Evolutionary conservation across 2,113 vertebrate genomes (phyloP).

Genomic region (Deroptyus accipitrinus): DNA sequence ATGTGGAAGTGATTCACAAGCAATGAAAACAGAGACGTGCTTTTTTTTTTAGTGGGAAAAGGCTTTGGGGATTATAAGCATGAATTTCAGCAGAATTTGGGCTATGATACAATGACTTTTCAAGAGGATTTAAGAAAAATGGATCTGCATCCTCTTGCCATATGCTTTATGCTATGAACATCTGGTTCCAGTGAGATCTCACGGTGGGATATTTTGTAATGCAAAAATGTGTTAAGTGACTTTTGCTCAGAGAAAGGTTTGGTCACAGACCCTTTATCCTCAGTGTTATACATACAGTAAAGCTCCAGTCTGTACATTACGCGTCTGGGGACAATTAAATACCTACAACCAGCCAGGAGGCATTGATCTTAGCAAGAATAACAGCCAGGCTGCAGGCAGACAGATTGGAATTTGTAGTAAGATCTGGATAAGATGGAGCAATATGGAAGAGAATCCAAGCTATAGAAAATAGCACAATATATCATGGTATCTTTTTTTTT

Average conservation of each 20-base stretch:
- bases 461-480: background rate
- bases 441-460: background rate
- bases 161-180: slow-evolving; percentile 51
- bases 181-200: slow-evolving; percentile 54
- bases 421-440: background rate
- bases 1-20: slow-evolving; percentile 38
- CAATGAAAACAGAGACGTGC: background rate
- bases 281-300: background rate
- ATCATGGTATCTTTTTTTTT: background rate
- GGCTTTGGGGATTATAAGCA: slow-evolving; percentile 10
- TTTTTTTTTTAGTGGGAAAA: background rate
- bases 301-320: background rate
- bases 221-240: slow-evolving; percentile 60
- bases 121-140: slow-evolving; percentile 43
- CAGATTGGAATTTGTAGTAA: slow-evolving; percentile 1
- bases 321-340: background rate
- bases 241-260: slow-evolving; percentile 41
- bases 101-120: slow-evolving; percentile 20
- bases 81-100: slow-evolving; percentile 36
- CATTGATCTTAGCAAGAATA: slow-evolving; percentile 7
- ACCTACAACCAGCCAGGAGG: background rate
- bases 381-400: background rate
- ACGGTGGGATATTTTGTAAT: slow-evolving; percentile 45
- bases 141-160: slow-evolving; percentile 14
- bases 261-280: slow-evolving; percentile 45